These are phyloP conservation scores for Aphrophora alni DNA, from an alignment of 2,888 invertebrate genomes.

Conservation along the genomic window DNA sequence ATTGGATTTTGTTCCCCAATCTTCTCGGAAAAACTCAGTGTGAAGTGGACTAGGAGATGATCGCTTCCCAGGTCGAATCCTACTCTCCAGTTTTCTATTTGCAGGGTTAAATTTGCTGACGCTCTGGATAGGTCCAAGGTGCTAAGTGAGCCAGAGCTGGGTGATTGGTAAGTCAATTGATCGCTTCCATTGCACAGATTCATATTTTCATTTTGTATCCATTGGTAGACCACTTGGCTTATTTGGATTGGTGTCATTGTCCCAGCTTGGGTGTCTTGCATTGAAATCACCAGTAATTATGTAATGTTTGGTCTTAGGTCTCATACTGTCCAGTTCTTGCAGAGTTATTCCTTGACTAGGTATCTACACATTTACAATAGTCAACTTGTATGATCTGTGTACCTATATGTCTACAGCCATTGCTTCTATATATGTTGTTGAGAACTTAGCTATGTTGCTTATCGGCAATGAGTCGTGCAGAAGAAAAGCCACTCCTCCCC, in stretches of 20 bases:
- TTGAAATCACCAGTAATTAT: too few species aligned
- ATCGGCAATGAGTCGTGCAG: slow-evolving; percentile 11
- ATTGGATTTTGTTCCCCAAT: not conserved
- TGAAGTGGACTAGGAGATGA: not conserved
- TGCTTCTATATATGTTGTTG: slow-evolving; percentile 6
- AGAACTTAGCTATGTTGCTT: slow-evolving; percentile 14
- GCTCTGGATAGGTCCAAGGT: not conserved
- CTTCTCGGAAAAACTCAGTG: too few species aligned
- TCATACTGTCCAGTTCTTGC: slow-evolving; percentile 20
- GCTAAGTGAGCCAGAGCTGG: slow-evolving; percentile 17
- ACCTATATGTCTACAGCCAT: not conserved
- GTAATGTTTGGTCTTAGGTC: slow-evolving; percentile 16
- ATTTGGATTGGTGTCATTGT: slow-evolving; percentile 11
- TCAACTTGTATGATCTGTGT: not conserved
- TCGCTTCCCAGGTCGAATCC: not conserved
- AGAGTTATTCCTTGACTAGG: slow-evolving; percentile 17
- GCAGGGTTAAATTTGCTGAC: slow-evolving; percentile 3
- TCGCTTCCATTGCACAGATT: slow-evolving; percentile 10
- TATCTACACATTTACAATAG: too few species aligned
- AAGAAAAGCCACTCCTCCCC: slow-evolving; percentile 18
- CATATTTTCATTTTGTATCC: slow-evolving; percentile 25
- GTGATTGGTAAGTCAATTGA: slow-evolving; percentile 19
- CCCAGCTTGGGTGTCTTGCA: slow-evolving; percentile 14
- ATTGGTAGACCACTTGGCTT: too few species aligned
- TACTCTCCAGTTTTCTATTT: slow-evolving; percentile 16